A percentile compares a stretch with the other conserved stretches of the same genome.
Evolutionary conservation across 2,113 vertebrate genomes (phyloP).

Genomic region (Pagrus major): DNA sequence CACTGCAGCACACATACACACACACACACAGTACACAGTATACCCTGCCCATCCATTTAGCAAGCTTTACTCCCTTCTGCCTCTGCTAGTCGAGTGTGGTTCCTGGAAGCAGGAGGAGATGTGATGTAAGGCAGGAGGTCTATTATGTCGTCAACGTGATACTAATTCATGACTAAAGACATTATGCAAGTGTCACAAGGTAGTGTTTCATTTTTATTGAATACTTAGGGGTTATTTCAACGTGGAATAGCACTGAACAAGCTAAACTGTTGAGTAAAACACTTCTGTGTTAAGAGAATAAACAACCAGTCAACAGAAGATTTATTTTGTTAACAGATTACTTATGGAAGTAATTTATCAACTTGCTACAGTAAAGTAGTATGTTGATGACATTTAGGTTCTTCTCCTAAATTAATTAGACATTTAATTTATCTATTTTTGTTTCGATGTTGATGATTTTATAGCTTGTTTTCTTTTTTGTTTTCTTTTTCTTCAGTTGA

Average conservation of each 20-base stretch:
- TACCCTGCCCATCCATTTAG: slow-evolving; percentile 29
- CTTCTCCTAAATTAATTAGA: too few species aligned
- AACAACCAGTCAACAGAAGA: not conserved
- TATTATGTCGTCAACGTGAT: slow-evolving; percentile 33
- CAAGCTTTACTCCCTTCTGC: slow-evolving; percentile 27
- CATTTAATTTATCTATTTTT: too few species aligned
- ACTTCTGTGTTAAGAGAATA: not conserved
- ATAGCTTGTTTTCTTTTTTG: too few species aligned
- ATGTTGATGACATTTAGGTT: too few species aligned
- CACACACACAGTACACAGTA: slow-evolving; percentile 9
- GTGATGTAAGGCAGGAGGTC: slow-evolving; percentile 12
- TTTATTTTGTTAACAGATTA: not conserved
- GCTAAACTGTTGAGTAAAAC: not conserved
- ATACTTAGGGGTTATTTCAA: slow-evolving; percentile 25
- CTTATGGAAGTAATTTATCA: not conserved
- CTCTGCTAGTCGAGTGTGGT: slow-evolving; percentile 22
- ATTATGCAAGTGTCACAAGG: slow-evolving; percentile 12
- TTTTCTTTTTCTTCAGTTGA: too few species aligned
- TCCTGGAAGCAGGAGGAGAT: slow-evolving; percentile 40
- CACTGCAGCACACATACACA: slow-evolving; percentile 8
- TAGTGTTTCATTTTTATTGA: slow-evolving; percentile 36
- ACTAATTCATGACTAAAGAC: slow-evolving; percentile 19
- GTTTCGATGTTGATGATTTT: too few species aligned
- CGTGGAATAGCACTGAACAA: slow-evolving; percentile 5
- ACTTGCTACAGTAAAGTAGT: too few species aligned